Conservation (phyloP, 2,888 invertebrate species). For the Hesperia comma region DNA sequence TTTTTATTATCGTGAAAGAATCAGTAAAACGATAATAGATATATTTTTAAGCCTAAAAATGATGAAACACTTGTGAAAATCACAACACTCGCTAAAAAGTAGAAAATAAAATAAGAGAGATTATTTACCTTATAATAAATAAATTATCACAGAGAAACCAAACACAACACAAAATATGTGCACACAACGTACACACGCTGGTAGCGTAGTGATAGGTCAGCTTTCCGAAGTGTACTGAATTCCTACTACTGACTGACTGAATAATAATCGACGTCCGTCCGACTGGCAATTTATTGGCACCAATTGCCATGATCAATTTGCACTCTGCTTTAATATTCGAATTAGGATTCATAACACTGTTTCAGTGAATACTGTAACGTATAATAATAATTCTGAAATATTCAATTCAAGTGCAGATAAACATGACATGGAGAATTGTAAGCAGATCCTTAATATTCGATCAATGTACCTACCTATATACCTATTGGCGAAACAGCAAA, state of each 20-base stretch:
- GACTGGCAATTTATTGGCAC: conserved; percentile 9
- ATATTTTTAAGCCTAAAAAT: background rate
- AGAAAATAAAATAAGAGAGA: background rate
- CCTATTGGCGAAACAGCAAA: no score
- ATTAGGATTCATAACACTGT: background rate
- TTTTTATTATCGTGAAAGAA: no score
- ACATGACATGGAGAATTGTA: no score
- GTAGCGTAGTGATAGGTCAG: conserved; percentile 53
- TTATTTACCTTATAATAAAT: conserved; percentile 1
- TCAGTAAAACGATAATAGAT: no score
- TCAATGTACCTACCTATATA: no score
- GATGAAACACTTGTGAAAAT: background rate
- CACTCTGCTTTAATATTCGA: conserved; percentile 4
- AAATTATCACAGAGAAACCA: conserved; percentile 1
- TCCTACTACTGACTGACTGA: conserved; percentile 21
- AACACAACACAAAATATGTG: conserved; percentile 15
- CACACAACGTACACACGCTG: conserved; percentile 3
- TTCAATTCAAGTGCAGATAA: no score
- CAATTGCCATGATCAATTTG: conserved; percentile 11
- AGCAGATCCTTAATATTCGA: no score
- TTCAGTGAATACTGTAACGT: background rate
- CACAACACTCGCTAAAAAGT: background rate
- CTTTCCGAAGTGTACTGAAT: conserved; percentile 51
- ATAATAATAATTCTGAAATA: conserved; percentile 6
- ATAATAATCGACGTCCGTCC: conserved; percentile 14